Conservation (phyloP, 2,888 invertebrate genomes). For the Lapara coniferarum region DNA sequence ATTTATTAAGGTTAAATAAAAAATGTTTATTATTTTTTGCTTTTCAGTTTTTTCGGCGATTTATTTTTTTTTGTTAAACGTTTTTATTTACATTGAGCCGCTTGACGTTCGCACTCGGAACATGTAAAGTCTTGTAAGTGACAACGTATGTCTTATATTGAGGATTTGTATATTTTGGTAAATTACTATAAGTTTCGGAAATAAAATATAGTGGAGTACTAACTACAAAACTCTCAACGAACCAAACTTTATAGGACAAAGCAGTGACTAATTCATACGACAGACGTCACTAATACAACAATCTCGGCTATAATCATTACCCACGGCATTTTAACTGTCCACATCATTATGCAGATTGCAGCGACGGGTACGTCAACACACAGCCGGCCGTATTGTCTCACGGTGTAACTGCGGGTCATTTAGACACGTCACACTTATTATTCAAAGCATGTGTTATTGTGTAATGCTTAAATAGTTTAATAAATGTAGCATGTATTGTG, state of each 20-base stretch:
- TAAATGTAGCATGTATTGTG: too few species aligned
- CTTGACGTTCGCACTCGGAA: too few species aligned
- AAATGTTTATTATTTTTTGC: too few species aligned
- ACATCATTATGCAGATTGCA: slow-evolving; percentile 16
- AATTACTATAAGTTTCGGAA: background rate
- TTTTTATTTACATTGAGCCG: too few species aligned
- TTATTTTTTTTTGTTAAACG: too few species aligned
- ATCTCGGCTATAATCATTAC: background rate
- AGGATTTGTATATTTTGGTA: too few species aligned
- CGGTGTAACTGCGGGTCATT: background rate
- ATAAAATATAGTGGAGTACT: background rate
- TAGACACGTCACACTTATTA: background rate
- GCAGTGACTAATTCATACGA: too few species aligned
- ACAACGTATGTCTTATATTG: too few species aligned
- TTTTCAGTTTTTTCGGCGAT: too few species aligned
- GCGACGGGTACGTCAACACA: background rate
- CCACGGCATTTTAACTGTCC: background rate
- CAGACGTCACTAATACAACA: too few species aligned
- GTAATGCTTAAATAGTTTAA: background rate
- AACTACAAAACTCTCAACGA: background rate
- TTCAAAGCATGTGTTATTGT: background rate
- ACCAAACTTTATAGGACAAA: background rate
- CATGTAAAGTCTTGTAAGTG: too few species aligned
- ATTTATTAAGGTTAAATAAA: too few species aligned
- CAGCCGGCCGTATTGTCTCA: slow-evolving; percentile 1